These are phyloP conservation scores for Scelioninae gen. 2 DNA, from an alignment of 2,888 invertebrate species.

Conservation along the genomic window DNA sequence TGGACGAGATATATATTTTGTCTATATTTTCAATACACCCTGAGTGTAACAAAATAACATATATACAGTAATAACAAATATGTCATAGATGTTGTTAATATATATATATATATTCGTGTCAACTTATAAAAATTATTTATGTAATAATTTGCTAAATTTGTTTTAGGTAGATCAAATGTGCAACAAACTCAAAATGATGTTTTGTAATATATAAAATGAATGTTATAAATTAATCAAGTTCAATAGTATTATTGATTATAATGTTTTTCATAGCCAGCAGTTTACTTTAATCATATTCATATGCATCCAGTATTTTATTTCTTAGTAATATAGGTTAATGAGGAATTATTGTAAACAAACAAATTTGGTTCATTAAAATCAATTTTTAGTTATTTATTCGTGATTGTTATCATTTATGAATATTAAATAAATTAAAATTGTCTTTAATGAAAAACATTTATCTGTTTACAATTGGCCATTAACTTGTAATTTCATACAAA, in stretches of 20 bases:
- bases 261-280: not conserved
- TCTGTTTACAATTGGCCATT: no score
- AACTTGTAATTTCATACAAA: no score
- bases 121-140: constrained; percentile 34
- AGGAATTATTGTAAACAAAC: no score
- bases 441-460: no score
- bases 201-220: constrained; percentile 31
- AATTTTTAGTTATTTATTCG: no score
- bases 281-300: not conserved
- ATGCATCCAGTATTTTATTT: constrained; percentile 11
- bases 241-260: constrained; percentile 25
- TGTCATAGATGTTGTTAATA: constrained; percentile 45
- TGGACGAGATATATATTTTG: constrained; percentile 74
- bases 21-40: constrained; percentile 71
- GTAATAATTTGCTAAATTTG: constrained; percentile 25
- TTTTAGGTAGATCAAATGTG: constrained; percentile 29
- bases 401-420: no score
- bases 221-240: constrained; percentile 42
- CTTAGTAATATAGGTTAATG: no score
- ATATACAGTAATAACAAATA: constrained; percentile 21
- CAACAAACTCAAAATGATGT: constrained; percentile 38
- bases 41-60: constrained; percentile 61
- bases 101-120: constrained; percentile 35
- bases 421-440: no score
- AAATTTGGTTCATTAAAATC: no score